These are phyloP conservation scores for Acanthococcus lagerstroemiae DNA, from an alignment of 2,888 invertebrate genomes.

Conservation along the genomic window DNA sequence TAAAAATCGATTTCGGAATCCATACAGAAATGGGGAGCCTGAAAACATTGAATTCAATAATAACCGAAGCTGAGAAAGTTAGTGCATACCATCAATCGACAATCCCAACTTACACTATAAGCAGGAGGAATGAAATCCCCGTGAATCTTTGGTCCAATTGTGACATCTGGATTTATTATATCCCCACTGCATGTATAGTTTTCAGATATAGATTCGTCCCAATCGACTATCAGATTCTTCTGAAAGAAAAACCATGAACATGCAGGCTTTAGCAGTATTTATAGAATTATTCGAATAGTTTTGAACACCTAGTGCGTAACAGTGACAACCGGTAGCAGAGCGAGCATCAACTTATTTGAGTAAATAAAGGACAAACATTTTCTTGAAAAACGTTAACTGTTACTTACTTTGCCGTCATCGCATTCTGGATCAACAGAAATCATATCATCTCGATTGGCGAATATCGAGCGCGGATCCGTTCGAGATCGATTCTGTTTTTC, in stretches of 20 bases:
- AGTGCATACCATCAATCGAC: not conserved
- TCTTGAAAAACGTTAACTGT: not conserved
- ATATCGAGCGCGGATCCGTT: constrained; percentile 35
- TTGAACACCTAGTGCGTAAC: no score
- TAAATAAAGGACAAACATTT: not conserved
- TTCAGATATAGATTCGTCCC: constrained; percentile 49
- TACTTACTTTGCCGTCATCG: constrained; percentile 56
- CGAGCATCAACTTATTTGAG: not conserved
- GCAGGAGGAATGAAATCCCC: constrained; percentile 49
- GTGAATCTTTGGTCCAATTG: constrained; percentile 43
- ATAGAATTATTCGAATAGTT: no score
- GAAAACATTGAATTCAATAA: constrained; percentile 36
- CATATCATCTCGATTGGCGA: constrained; percentile 43
- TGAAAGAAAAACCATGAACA: constrained; percentile 41
- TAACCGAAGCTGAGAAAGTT: not conserved
- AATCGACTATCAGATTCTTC: constrained; percentile 52
- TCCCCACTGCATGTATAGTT: constrained; percentile 44
- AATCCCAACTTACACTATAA: constrained; percentile 46
- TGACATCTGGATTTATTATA: not conserved
- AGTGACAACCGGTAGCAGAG: no score
- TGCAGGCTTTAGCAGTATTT: no score
- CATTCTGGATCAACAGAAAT: constrained; percentile 47
- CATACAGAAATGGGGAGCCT: constrained; percentile 63
- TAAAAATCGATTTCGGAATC: constrained; percentile 53
- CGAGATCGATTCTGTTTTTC: constrained; percentile 38